Percentiles rank a stretch among this genome's conserved stretches.
These are phyloP conservation scores for Dreissena rostriformis DNA, from an alignment of 1,140 invertebrate species.

Conservation along the genomic window DNA sequence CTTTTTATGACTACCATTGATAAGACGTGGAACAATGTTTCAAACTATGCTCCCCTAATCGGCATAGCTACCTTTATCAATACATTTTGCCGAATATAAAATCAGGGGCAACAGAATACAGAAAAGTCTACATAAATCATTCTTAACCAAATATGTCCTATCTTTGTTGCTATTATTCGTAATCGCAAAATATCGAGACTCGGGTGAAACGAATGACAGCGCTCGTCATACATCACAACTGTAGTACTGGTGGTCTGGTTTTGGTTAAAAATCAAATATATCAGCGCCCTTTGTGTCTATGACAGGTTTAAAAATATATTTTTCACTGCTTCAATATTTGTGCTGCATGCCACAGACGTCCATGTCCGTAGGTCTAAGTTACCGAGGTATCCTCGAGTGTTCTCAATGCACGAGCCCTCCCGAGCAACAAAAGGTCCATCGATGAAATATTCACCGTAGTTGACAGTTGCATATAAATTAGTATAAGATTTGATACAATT, in stretches of 20 bases:
- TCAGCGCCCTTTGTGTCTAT: slow-evolving; percentile 52
- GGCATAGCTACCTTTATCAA: slow-evolving; percentile 48
- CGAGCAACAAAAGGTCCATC: slow-evolving; percentile 36
- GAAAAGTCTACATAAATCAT: slow-evolving; percentile 50
- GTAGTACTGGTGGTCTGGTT: slow-evolving; percentile 45
- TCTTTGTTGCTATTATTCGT: slow-evolving; percentile 52
- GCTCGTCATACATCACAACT: slow-evolving; percentile 49
- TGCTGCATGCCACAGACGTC: slow-evolving; percentile 46
- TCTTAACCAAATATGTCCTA: slow-evolving; percentile 48
- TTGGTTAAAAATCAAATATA: slow-evolving; percentile 54
- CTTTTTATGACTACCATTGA: slow-evolving; percentile 40
- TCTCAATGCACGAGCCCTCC: neutral
- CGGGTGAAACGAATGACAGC: slow-evolving; percentile 30
- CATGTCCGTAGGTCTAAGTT: slow-evolving; percentile 28
- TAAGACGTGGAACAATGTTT: slow-evolving; percentile 40
- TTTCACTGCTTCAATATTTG: slow-evolving; percentile 53
- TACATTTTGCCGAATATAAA: slow-evolving; percentile 57
- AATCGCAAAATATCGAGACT: slow-evolving; percentile 50
- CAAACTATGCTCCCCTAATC: slow-evolving; percentile 41
- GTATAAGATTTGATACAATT: slow-evolving; percentile 40
- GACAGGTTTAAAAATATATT: slow-evolving; percentile 56
- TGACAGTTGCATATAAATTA: slow-evolving; percentile 48
- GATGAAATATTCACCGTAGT: slow-evolving; percentile 42
- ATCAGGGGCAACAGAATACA: slow-evolving; percentile 41
- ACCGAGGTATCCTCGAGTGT: slow-evolving; percentile 49